Evolutionary conservation across 2,888 invertebrate species (phyloP).

Genomic region (Drosophila diplacantha): DNA sequence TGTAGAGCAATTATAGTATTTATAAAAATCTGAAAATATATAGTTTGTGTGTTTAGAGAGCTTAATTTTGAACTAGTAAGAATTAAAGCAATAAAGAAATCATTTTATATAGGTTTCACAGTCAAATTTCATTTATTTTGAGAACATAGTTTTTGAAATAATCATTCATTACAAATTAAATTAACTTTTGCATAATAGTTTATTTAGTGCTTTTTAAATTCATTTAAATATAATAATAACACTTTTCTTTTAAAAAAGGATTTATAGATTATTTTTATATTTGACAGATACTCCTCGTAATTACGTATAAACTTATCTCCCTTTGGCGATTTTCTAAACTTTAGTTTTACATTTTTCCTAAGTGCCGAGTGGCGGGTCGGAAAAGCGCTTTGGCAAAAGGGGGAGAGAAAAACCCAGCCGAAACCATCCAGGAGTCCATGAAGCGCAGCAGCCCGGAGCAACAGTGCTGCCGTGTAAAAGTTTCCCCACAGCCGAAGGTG

Average conservation of each 20-base stretch:
- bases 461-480: slow-evolving; percentile 53
- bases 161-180: too few relatives aligned
- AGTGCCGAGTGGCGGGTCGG: slow-evolving; percentile 4
- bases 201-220: neutral
- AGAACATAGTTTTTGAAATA: fast-evolving
- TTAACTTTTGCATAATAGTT: neutral
- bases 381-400: slow-evolving; percentile 10
- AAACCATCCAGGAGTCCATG: slow-evolving; percentile 34
- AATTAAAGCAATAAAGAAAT: too few relatives aligned
- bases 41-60: neutral
- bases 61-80: neutral
- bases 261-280: neutral
- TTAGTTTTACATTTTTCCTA: neutral
- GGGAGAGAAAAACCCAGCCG: slow-evolving; percentile 4
- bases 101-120: too few relatives aligned
- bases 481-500: slow-evolving; percentile 42
- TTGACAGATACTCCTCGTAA: neutral
- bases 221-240: neutral
- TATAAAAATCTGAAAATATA: neutral
- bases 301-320: neutral
- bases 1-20: neutral
- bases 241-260: fast-evolving
- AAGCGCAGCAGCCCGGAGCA: slow-evolving; percentile 40
- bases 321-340: neutral
- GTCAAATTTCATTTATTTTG: neutral